Conservation (phyloP, 1,140 invertebrate genomes). For the Gryllus bimaculatus region DNA sequence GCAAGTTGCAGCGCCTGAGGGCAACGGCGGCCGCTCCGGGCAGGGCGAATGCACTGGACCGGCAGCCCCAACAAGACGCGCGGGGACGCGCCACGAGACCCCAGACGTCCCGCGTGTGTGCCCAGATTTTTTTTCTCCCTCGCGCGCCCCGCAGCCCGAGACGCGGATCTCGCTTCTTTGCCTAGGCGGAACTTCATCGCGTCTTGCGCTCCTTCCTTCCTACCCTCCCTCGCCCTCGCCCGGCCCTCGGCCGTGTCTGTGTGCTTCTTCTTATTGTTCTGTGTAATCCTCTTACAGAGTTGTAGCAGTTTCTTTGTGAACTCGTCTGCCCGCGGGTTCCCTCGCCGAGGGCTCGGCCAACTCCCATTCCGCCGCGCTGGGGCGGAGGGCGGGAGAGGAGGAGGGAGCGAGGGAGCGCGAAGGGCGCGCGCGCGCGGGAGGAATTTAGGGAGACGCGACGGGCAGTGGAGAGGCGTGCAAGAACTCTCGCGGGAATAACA, state of each 20-base stretch:
- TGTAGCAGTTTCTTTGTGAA: slow-evolving; percentile 4
- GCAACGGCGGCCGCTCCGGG: no score
- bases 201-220: neutral
- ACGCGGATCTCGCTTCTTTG: neutral
- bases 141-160: no score
- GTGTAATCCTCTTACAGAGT: neutral
- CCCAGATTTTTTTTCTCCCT: neutral
- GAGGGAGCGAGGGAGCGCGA: neutral
- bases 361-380: neutral
- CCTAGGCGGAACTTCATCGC: neutral
- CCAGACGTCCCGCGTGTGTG: neutral
- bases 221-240: no score
- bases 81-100: no score
- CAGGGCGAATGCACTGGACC: no score
- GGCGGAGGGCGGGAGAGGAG: neutral
- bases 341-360: neutral
- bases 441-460: neutral
- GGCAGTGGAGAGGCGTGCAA: neutral
- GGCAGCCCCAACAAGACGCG: no score
- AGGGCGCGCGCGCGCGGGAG: neutral
- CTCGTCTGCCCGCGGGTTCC: neutral
- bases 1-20: no score
- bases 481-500: neutral
- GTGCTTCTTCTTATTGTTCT: neutral
- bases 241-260: neutral